Conservation (phyloP, 2,888 invertebrate genomes). For the Himalopsyche tibetana region DNA sequence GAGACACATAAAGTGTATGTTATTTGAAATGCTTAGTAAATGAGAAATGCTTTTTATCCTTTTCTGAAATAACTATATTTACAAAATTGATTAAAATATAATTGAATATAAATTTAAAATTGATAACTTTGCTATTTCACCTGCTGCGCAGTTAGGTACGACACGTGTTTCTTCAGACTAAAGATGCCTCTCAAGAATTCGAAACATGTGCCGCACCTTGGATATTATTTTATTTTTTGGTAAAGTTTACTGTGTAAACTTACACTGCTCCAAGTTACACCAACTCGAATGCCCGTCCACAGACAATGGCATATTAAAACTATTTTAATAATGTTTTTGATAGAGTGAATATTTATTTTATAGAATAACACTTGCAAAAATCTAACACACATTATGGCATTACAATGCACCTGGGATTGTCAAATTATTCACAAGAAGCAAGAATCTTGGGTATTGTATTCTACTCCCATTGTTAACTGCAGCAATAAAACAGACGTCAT, state of each 20-base stretch:
- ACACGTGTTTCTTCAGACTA: too few species aligned
- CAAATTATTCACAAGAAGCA: neutral
- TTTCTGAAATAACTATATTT: too few species aligned
- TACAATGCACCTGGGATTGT: neutral
- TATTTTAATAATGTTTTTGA: neutral
- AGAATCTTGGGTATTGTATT: neutral
- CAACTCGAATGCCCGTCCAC: neutral
- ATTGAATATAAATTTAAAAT: too few species aligned
- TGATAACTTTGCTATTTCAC: too few species aligned
- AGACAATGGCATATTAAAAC: neutral
- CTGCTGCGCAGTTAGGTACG: too few species aligned
- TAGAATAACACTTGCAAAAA: neutral
- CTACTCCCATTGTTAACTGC: neutral
- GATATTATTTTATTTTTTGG: too few species aligned
- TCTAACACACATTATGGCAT: neutral
- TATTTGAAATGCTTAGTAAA: too few species aligned
- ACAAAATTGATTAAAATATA: too few species aligned
- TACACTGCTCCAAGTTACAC: neutral
- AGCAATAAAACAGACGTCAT: neutral
- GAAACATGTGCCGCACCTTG: too few species aligned
- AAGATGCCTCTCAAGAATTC: too few species aligned
- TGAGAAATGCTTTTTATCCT: too few species aligned
- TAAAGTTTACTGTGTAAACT: neutral
- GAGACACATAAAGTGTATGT: too few species aligned
- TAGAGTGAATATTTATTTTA: neutral